A percentile compares a stretch with the other conserved stretches of the same genome.
These are phyloP conservation scores for Leptothorax acervorum DNA, from an alignment of 2,888 invertebrate genomes.

Conservation along the genomic window DNA sequence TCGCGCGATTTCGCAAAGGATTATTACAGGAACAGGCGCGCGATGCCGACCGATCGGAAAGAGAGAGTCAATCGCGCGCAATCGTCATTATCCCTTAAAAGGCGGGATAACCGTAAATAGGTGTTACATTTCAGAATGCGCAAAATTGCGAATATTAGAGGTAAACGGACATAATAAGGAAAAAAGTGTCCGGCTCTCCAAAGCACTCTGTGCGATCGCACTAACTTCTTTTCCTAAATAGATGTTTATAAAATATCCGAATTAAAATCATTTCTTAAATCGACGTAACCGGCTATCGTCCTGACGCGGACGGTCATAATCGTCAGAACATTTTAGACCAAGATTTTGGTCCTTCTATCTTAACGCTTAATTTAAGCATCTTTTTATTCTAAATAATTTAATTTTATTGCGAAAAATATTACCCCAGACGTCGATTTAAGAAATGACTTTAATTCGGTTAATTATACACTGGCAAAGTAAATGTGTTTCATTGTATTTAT, in stretches of 20 bases:
- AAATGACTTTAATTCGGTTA: too few species aligned
- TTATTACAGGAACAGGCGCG: slow-evolving; percentile 26
- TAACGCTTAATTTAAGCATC: too few species aligned
- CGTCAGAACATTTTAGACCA: too few species aligned
- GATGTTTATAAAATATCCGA: neutral
- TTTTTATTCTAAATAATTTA: too few species aligned
- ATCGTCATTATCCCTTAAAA: slow-evolving; percentile 48
- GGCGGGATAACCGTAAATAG: slow-evolving; percentile 17
- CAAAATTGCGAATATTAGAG: slow-evolving; percentile 26
- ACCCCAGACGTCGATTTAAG: too few species aligned
- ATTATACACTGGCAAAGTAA: too few species aligned
- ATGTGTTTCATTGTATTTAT: neutral
- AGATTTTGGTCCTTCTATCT: too few species aligned
- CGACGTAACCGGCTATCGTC: too few species aligned
- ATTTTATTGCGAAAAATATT: too few species aligned
- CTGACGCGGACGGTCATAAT: too few species aligned
- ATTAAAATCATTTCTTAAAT: too few species aligned
- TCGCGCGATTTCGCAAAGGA: slow-evolving; percentile 45
- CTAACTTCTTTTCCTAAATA: neutral
- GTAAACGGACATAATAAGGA: neutral
- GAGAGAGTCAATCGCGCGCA: slow-evolving; percentile 44
- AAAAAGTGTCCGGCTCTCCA: neutral
- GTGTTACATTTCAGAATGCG: slow-evolving; percentile 33
- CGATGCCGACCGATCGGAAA: slow-evolving; percentile 26
- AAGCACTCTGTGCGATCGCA: neutral